Evolutionary conservation across 2,113 vertebrate species (phyloP).

Genomic region (Addax nasomaculatus): DNA sequence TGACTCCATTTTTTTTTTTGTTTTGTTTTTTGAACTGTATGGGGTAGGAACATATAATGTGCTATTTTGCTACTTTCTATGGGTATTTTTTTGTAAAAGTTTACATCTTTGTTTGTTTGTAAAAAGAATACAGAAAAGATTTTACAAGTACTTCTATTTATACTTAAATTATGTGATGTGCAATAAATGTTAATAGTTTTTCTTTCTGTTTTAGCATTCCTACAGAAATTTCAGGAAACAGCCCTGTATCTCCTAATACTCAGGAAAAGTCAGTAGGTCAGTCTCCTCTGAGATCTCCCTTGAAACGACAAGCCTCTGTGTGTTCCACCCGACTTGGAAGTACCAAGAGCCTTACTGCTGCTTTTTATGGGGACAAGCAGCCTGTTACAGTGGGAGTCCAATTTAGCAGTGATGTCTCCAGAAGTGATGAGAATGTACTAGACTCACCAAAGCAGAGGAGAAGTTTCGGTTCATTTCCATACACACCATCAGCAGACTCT

Average conservation of each 20-base stretch:
- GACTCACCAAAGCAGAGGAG: constrained; percentile 95
- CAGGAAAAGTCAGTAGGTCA: constrained; percentile 87
- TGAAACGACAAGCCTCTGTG: constrained; percentile 92
- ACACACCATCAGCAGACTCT: constrained; percentile 95
- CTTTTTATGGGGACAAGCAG: constrained; percentile 92
- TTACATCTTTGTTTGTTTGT: constrained; percentile 14
- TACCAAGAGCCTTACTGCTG: constrained; percentile 95
- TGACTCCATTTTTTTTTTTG: not conserved
- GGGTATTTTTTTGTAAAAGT: not conserved
- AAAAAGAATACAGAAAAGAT: not conserved
- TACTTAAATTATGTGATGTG: not conserved
- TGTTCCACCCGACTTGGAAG: constrained; percentile 94
- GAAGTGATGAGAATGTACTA: constrained; percentile 94
- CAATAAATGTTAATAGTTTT: not conserved
- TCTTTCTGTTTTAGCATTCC: constrained; percentile 76
- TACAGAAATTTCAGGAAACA: constrained; percentile 83
- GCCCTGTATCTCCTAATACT: constrained; percentile 85
- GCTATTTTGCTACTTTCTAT: not conserved
- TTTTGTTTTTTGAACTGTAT: not conserved
- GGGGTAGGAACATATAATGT: not conserved
- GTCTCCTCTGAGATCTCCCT: constrained; percentile 92
- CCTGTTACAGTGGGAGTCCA: constrained; percentile 89
- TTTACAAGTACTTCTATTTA: not conserved
- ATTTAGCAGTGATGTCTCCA: constrained; percentile 95
- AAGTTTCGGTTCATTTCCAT: constrained; percentile 97